A percentile compares a stretch with the other conserved stretches of the same genome.
These are phyloP conservation scores for Apostichopus parvimensis DNA, from an alignment of 35 echinoderm and acorn worm species.

Conservation along the genomic window DNA sequence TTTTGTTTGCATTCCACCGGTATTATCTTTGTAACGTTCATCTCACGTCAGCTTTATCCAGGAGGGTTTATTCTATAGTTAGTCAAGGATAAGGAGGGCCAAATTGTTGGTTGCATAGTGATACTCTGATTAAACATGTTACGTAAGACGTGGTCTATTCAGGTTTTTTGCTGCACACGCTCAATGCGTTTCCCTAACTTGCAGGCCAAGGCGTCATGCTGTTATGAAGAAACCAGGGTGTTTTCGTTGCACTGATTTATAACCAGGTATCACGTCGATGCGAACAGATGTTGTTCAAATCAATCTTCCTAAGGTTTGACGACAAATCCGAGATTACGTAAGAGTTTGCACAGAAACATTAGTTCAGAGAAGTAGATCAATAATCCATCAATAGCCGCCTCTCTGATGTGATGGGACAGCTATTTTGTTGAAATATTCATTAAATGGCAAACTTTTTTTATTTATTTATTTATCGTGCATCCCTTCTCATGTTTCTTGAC, in stretches of 20 bases:
- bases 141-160: not conserved
- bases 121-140: slow-evolving; percentile 39
- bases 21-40: slow-evolving; percentile 23
- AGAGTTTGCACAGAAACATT: not conserved
- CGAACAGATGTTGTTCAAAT: not conserved
- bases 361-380: not conserved
- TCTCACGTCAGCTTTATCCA: slow-evolving; percentile 16
- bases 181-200: no score
- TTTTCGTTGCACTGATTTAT: no score
- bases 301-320: not conserved
- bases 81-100: slow-evolving; percentile 10
- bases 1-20: slow-evolving; percentile 28
- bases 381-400: not conserved
- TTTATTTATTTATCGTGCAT: no score
- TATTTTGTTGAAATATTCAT: no score
- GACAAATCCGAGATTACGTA: not conserved
- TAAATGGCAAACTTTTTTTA: no score
- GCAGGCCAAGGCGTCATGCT: no score
- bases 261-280: not conserved
- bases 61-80: slow-evolving; percentile 45
- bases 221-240: no score
- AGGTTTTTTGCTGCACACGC: no score
- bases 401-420: no score
- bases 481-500: no score
- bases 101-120: slow-evolving; percentile 18